Conservation (phyloP, 2,888 invertebrate species). For the Eupeodes latifasciatus region DNA sequence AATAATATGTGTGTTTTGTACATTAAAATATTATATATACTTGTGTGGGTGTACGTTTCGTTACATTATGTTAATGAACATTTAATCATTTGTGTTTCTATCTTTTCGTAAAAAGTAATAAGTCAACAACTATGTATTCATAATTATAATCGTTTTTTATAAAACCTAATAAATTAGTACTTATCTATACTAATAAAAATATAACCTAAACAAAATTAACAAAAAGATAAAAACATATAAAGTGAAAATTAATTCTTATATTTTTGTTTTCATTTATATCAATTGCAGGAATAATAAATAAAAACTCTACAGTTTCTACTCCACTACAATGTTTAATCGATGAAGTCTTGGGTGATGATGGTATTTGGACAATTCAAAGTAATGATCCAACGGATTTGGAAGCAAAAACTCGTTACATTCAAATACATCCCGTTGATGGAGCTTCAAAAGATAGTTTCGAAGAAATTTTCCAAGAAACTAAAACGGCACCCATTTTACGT, state of each 20-base stretch:
- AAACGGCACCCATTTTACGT: conserved; percentile 66
- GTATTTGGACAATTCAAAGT: conserved; percentile 81
- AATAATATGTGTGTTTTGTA: neutral
- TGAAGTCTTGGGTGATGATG: conserved; percentile 79
- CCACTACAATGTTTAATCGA: conserved; percentile 79
- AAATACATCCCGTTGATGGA: conserved; percentile 77
- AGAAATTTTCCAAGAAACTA: conserved; percentile 65
- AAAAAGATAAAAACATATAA: conserved; percentile 1
- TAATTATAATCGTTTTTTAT: conserved; percentile 23
- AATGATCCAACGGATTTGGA: conserved; percentile 61
- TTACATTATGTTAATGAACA: conserved; percentile 32
- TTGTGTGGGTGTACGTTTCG: conserved; percentile 72
- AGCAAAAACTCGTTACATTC: conserved; percentile 78
- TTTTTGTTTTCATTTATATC: conserved; percentile 19
- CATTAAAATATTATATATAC: conserved; percentile 17
- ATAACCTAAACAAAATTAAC: neutral
- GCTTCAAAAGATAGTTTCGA: conserved; percentile 48
- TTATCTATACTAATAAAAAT: neutral
- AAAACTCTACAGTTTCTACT: conserved; percentile 76
- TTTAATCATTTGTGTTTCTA: conserved; percentile 25
- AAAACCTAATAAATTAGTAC: neutral
- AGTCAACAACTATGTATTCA: conserved; percentile 68
- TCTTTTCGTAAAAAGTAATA: conserved; percentile 34
- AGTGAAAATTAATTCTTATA: conserved; percentile 15
- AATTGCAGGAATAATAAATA: conserved; percentile 77